Percentiles rank a stretch among this genome's conserved stretches.
Conservation (phyloP, 2,797 vertebrate species). For the Sebastes diploproa region DNA sequence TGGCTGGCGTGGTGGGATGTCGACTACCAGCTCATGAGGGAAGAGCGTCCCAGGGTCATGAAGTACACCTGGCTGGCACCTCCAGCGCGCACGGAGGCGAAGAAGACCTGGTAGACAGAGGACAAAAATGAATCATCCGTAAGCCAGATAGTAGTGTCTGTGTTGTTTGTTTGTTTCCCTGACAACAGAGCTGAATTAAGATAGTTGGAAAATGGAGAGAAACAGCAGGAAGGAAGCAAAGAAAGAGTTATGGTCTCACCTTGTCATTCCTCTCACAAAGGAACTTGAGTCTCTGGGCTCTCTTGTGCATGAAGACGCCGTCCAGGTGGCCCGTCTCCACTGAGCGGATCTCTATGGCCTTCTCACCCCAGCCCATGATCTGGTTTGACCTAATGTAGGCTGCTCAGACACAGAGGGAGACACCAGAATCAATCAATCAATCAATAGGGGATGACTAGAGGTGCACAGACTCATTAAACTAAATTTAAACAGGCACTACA, state of each 20-base stretch:
- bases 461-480: neutral
- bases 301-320: constrained; percentile 95
- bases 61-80: constrained; percentile 95
- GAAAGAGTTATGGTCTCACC: constrained; percentile 62
- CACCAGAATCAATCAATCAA: neutral
- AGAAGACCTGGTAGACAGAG: constrained; percentile 81
- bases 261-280: constrained; percentile 93
- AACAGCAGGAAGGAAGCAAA: too few species aligned
- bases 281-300: constrained; percentile 93
- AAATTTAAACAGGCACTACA: rapidly evolving
- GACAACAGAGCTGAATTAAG: too few species aligned
- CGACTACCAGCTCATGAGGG: constrained; percentile 92
- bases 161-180: neutral
- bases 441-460: neutral
- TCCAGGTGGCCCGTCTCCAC: constrained; percentile 94
- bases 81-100: constrained; percentile 90
- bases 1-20: constrained; percentile 65
- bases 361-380: constrained; percentile 97
- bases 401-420: constrained; percentile 38
- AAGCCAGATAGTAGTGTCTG: neutral
- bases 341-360: constrained; percentile 94
- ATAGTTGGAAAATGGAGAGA: neutral
- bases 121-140: rapidly evolving
- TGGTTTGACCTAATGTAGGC: constrained; percentile 96
- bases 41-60: constrained; percentile 92